Base-by-base conservation (phyloP, 30 jellyfish, hydroid and myxozoan genomes). In the Cassiopea andromeda region DNA sequence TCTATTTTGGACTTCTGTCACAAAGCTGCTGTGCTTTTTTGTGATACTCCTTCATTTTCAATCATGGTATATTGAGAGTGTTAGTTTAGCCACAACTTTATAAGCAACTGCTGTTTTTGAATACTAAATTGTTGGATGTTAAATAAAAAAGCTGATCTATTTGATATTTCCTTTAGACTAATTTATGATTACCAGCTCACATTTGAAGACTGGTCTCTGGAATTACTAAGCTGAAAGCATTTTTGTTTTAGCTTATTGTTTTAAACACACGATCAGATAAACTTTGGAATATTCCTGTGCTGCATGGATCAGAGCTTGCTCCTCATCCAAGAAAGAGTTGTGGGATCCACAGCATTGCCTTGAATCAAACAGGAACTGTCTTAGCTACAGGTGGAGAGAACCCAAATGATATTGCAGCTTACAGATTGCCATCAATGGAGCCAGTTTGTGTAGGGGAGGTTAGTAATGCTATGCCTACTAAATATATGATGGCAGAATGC, bases 341-440 rank as follows among this genome's bases (percentile, higher is more conserved):
- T 89, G 99, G 99, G 49, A 96, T 96, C 48, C 99, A 96, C 79
- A 73, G 97, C 84, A 96, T 96, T 19, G 85, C 98, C 59, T 75
- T 84, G 61, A 92, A 92, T 81, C 97, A 81, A 60, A 66, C 82
- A n/a, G 82, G 86, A n/a, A 96, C 95, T 50, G 69, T 61, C 48
- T 92, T 96, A 8, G 99, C 98, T 27, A 96, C 99, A n/a, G 99
- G 99, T 7, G 99, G 97, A 15, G 91, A 71, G 47, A 92, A 90
- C 57, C 97, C 99, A 69, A 96, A 92, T 78, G 66, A 87, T 61
- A 75, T 96, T 44, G 98, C 93, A 19, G 94, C 95, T 27, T 96
- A 96, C 66, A 68, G 74, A 61, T 78, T 96, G 44, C 99, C 99
- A 60, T 70, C 93, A 60, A 60, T 96, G 90, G 94, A 96, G 75